Evolutionary conservation across 2,797 vertebrate genomes (phyloP).

Genomic region (Columba guinea): DNA sequence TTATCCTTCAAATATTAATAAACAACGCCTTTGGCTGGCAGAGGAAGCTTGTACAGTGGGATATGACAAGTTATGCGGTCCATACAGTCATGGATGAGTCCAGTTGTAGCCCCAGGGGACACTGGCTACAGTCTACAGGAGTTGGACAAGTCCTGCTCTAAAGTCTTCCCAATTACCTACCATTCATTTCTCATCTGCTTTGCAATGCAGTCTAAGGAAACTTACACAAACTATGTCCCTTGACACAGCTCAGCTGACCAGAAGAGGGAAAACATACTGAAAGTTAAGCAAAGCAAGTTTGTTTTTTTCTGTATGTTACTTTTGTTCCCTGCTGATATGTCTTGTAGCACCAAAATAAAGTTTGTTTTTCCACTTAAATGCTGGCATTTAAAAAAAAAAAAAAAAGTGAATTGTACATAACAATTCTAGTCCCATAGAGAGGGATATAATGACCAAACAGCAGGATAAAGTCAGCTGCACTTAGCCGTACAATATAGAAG

Average conservation of each 20-base stretch:
- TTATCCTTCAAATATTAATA: not conserved
- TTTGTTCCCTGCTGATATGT: not conserved
- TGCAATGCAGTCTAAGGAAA: not conserved
- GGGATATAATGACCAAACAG: not conserved
- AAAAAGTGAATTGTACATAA: not conserved
- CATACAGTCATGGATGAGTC: not conserved
- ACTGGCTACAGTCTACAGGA: not conserved
- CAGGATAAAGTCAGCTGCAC: not conserved
- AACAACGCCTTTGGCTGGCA: not conserved
- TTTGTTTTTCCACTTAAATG: not conserved
- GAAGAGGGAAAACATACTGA: not conserved
- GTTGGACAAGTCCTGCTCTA: not conserved
- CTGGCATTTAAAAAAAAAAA: not conserved
- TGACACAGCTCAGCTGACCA: not conserved
- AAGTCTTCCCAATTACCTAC: not conserved
- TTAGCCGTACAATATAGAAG: not conserved
- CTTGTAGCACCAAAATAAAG: not conserved
- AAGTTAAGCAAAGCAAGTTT: not conserved
- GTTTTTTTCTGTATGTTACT: not conserved
- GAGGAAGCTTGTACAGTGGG: not conserved
- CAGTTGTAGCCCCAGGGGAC: not conserved
- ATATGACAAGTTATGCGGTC: not conserved
- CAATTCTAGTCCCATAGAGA: not conserved
- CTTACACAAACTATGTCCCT: fast-evolving
- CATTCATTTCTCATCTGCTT: not conserved